Base-by-base conservation (phyloP, 2,888 invertebrate genomes). In the Achlya flavicornis region DNA sequence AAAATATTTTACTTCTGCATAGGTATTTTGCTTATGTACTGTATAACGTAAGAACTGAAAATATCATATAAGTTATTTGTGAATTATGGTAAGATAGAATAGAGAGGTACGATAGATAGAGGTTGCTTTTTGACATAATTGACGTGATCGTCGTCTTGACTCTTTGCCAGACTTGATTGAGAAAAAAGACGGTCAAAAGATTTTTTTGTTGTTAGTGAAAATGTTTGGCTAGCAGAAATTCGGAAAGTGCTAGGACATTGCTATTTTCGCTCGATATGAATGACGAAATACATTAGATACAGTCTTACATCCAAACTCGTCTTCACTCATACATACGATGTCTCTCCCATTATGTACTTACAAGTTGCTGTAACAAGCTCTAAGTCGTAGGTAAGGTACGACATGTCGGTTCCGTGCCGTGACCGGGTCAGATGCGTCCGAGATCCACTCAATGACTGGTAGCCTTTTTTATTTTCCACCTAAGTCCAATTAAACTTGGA, bases 391-490 rank as follows among this genome's bases (percentile, higher is more conserved):
- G 26, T 53, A 53, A 26, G 26, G 26, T 53, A 53, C 53, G 58
- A 41, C 62, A 38, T 46, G 61, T 75, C 74, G 79, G 89, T 83
- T 92, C 92, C 91, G 90, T 81, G 80, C 81, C 75, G 77, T 90
- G 87, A 92, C 90, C 90, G 74, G 89, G 91, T 89, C 89, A 88
- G 70, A 65, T 69, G 79, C 77, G 85, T 78, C 83, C 84, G 85
- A 85, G 80, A 77, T 81, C 69, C 70, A 76, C 69, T 68, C 63
- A 66, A 63, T 66, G 66, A 61, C 63, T 66, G 69, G 61, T 53
- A 66, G 64, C 53, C 69, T 75, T 74, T 74, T 79, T 80, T 75
- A 66, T 63, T 62, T 63, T 63, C 63, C 63, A 69, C 57, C 64
- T 64, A 62, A 63, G 68, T 71, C 70, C 70, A 68, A 67, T 76